A percentile compares a stretch with the other conserved stretches of the same genome.
phyloP scores from a whole-genome alignment of 2,113 vertebrate species.

The Gavia stellata region DNA sequence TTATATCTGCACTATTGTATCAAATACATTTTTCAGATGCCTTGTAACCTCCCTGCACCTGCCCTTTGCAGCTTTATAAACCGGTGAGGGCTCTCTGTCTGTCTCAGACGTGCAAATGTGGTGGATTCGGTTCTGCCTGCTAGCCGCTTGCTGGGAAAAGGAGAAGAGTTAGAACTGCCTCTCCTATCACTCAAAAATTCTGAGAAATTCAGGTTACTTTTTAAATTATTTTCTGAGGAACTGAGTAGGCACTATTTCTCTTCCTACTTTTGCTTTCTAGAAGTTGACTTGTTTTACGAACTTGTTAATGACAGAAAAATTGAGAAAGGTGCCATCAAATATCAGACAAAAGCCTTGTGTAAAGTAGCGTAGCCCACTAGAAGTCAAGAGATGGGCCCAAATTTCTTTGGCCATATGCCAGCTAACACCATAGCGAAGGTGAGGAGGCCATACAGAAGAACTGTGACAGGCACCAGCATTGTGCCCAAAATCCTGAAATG shows the following conservation, averaged over 20 bases:
- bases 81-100: not conserved
- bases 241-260: not conserved
- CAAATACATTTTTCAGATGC: not conserved
- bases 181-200: not conserved
- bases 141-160: not conserved
- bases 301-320: not conserved
- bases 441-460: not conserved
- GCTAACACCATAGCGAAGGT: not conserved
- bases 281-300: not conserved
- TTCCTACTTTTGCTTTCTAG: not conserved
- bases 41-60: not conserved
- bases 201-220: not conserved
- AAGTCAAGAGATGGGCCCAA: not conserved
- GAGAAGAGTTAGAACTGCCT: not conserved
- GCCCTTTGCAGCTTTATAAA: not conserved
- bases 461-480: fast-evolving
- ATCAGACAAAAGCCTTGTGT: not conserved
- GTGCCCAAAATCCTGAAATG: not conserved
- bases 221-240: not conserved
- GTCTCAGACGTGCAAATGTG: not conserved
- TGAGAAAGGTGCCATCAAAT: not conserved
- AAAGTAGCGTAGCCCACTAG: not conserved
- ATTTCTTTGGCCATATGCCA: not conserved
- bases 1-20: not conserved
- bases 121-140: not conserved